Conservation (phyloP, 2,888 invertebrate species). For the Lissonota sp. region DNA sequence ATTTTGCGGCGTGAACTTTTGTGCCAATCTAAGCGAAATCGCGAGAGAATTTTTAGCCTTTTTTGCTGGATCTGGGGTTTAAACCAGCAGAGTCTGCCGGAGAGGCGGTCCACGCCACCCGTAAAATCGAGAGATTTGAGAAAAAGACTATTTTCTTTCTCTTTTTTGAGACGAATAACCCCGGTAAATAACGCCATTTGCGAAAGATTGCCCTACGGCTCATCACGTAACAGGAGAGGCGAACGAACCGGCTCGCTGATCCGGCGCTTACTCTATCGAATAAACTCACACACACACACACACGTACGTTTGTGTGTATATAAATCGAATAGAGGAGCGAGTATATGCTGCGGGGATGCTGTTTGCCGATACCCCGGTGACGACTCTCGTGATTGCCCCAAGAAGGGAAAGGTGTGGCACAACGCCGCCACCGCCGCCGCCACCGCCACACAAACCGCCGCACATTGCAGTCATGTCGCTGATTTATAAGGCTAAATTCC, state of each 20-base stretch:
- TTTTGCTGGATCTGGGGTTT: background rate
- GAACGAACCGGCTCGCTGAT: constrained; percentile 56
- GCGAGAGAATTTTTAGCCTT: constrained; percentile 13
- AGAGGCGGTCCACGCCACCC: constrained; percentile 19
- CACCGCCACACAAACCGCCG: constrained; percentile 17
- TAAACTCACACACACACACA: constrained; percentile 10
- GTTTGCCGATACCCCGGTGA: constrained; percentile 82
- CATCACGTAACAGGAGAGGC: constrained; percentile 69
- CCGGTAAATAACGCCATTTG: constrained; percentile 54
- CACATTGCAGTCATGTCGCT: constrained; percentile 81
- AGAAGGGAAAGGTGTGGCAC: constrained; percentile 84
- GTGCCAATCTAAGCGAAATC: constrained; percentile 12
- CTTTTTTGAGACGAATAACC: constrained; percentile 24
- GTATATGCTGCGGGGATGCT: constrained; percentile 74
- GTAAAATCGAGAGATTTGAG: constrained; percentile 2
- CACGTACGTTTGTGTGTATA: background rate
- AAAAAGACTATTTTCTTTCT: constrained; percentile 45
- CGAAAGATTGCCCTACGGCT: constrained; percentile 68
- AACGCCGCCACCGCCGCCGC: constrained; percentile 66
- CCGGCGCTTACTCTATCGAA: constrained; percentile 50
- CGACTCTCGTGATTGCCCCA: constrained; percentile 84
- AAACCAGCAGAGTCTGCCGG: background rate
- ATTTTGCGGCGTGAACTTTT: constrained; percentile 49
- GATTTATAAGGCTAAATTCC: constrained; percentile 84
- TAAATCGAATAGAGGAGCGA: constrained; percentile 40